phyloP scores from a whole-genome alignment of 1,140 invertebrate genomes.

The Pseudachorutes palmiensis region DNA sequence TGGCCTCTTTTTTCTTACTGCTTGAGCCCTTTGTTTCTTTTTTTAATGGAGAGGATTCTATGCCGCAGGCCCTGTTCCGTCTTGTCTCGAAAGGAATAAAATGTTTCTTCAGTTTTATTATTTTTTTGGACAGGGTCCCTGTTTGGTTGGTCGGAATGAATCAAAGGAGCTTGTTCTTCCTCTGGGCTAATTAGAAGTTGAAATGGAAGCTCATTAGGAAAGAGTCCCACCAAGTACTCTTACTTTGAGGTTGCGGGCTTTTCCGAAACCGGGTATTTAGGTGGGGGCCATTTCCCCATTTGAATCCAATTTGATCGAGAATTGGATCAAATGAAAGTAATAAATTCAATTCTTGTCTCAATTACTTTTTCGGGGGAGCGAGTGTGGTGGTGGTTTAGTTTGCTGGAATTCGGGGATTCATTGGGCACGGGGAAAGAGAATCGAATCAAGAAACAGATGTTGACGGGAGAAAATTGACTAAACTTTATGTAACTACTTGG shows the following conservation, averaged over 20 bases:
- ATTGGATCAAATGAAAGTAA: slow-evolving; percentile 18
- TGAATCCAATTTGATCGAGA: slow-evolving; percentile 12
- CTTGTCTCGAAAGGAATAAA: background rate
- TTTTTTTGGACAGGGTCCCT: background rate
- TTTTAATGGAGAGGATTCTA: no score
- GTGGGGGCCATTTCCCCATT: background rate
- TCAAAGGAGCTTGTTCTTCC: no score
- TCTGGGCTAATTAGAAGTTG: no score
- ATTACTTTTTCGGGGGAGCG: background rate
- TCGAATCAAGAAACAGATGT: slow-evolving; percentile 11
- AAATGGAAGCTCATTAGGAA: background rate
- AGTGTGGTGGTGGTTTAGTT: background rate
- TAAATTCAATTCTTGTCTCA: slow-evolving; percentile 5
- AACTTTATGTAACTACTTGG: slow-evolving; percentile 11
- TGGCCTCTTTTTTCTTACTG: no score
- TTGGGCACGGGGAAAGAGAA: background rate
- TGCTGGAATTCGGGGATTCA: background rate
- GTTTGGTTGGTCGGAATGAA: background rate
- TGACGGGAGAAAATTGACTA: slow-evolving; percentile 11
- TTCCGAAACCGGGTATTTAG: background rate
- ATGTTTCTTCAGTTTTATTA: background rate
- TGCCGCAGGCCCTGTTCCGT: no score
- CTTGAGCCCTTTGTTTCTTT: no score
- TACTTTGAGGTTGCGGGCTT: background rate
- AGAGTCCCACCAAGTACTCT: no score